Evolutionary conservation across 2,888 invertebrate species (phyloP), one percentile per base, ranked within the genome.

Genomic region (Archaeoteleia sp.): DNA sequence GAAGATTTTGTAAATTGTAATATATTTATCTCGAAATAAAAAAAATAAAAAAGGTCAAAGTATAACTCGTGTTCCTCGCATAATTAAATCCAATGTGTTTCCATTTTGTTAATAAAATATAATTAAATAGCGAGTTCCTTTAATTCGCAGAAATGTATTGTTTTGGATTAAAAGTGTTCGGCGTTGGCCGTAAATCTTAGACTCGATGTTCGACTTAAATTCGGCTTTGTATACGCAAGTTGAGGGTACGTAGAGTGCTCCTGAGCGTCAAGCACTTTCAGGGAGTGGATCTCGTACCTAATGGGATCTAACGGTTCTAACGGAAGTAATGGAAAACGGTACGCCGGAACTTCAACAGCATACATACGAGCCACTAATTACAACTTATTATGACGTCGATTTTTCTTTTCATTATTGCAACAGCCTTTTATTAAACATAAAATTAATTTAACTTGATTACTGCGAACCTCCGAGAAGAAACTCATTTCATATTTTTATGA

Each of bases 361-460:
- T 25, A 25, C 39, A 48, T 40, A 37, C 25, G 9, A 46, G 12
- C 17, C 25, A 39, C 39, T 46, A 57, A 57, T 57, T 46, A 39
- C 46, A 30, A 46, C 12, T 46, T 46, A 45, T 46, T 57, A 29
- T 39, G 20, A 57, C 30, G 46, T 23, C 25, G 14, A 17, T 57
- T 46, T 20, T 20, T 20, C 5, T 46, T 57, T 27, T 17, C 29
- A 46, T 46, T 46, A 57, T 57, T 45, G 20, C 15, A 55, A 37
- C 20, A 7, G 10, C 39, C 46, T 46, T 57, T 39, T 46, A 32
- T 35, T 48, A 34, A 37, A 57, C 40, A 25, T 27, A 14, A 37
- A 43, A 46, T 55, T 46, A 55, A 39, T 55, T 46, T 46, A 12
- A 39, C 45, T 55, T 15, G 14, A 43, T 43, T 37, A 29, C 3